phyloP scores from a whole-genome alignment of 92 coral and sea anemone species.

The Palythoa caribaeorum region DNA sequence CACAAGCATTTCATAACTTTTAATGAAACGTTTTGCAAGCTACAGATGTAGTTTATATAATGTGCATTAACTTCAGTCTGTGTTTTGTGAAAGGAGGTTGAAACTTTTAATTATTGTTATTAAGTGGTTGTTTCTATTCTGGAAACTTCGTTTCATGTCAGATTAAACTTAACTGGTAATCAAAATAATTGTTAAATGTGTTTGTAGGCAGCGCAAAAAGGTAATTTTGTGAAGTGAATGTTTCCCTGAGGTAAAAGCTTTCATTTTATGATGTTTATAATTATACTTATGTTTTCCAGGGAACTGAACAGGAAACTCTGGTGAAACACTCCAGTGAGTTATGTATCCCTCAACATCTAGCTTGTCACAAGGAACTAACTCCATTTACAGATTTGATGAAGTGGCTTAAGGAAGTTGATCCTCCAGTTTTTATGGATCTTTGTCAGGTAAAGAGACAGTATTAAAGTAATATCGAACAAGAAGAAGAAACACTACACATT shows the following conservation, averaged over 20 bases:
- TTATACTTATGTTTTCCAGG: conserved; percentile 54
- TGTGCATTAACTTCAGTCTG: too few species aligned
- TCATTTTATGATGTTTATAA: neutral
- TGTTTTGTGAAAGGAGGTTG: too few species aligned
- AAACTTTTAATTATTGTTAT: too few species aligned
- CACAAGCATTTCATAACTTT: too few species aligned
- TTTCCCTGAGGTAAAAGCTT: neutral
- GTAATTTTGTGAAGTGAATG: neutral
- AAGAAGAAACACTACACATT: too few species aligned
- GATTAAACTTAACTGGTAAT: too few species aligned
- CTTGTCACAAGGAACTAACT: conserved; percentile 90
- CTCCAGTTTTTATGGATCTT: conserved; percentile 78
- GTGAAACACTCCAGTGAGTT: conserved; percentile 92
- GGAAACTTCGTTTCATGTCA: too few species aligned
- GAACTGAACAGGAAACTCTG: conserved; percentile 78
- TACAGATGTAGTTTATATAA: too few species aligned
- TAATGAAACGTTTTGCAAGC: too few species aligned
- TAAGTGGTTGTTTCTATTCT: too few species aligned
- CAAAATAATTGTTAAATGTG: too few species aligned
- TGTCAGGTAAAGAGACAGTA: conserved; percentile 66
- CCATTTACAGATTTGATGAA: conserved; percentile 94
- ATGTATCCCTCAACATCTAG: conserved; percentile 90
- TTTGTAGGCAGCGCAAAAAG: too few species aligned
- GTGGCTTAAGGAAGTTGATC: conserved; percentile 93
- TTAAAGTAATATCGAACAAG: neutral